Evolutionary conservation across 2,113 vertebrate species (phyloP).

Genomic region (Oncorhynchus mykiss): DNA sequence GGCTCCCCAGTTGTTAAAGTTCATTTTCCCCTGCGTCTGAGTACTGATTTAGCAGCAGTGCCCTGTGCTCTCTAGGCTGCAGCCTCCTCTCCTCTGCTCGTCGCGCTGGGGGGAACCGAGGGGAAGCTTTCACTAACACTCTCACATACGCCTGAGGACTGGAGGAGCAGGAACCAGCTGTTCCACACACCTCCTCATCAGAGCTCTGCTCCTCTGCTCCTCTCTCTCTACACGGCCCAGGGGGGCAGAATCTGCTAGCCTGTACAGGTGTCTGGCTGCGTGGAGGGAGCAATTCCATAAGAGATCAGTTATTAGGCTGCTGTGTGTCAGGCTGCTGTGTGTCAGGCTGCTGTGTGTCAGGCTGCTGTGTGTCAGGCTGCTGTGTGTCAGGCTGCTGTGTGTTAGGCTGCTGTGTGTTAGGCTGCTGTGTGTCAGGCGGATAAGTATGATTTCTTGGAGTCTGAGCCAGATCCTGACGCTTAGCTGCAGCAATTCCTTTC

Average conservation of each 20-base stretch:
- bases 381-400: background rate
- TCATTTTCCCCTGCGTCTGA: slow-evolving; percentile 25
- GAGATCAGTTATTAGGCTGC: background rate
- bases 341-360: background rate
- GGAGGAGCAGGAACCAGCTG: slow-evolving; percentile 1
- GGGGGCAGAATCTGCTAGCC: background rate
- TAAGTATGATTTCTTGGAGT: too few species aligned
- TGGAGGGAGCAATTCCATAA: background rate
- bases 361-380: background rate
- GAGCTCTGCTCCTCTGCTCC: background rate
- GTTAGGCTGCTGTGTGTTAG: background rate
- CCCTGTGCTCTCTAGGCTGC: background rate
- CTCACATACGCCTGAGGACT: background rate
- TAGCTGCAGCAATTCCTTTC: too few species aligned
- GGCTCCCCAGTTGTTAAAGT: slow-evolving; percentile 35
- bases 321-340: background rate
- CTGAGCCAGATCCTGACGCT: too few species aligned
- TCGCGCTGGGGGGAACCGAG: background rate
- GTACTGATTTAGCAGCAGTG: background rate
- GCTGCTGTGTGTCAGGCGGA: background rate
- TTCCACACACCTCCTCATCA: background rate
- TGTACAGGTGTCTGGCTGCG: background rate
- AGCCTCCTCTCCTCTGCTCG: background rate
- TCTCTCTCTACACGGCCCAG: background rate
- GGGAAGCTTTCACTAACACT: background rate